Conservation (phyloP, 2,113 vertebrate genomes). For the Cyprinodon tularosa region DNA sequence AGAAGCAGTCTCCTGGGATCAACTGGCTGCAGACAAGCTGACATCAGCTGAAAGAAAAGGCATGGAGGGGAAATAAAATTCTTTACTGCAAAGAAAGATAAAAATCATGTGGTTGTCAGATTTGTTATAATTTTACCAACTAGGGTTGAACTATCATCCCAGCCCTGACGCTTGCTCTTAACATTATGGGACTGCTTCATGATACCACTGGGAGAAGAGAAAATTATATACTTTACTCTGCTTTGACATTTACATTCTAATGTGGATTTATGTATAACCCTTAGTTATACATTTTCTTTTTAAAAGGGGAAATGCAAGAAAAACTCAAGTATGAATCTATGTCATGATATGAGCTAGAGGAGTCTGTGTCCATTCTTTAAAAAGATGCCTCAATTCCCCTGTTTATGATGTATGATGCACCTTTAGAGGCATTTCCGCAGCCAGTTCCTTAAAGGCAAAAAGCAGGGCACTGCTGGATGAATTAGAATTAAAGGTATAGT, state of each 20-base stretch:
- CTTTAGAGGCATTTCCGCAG: too few relatives aligned
- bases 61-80: background rate
- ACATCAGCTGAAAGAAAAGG: constrained; percentile 46
- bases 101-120: background rate
- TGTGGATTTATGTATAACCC: background rate
- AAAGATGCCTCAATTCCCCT: too few relatives aligned
- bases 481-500: too few relatives aligned
- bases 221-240: background rate
- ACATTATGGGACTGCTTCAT: background rate
- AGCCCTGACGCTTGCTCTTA: background rate
- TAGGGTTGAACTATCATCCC: background rate
- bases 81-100: background rate
- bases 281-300: too few relatives aligned
- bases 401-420: too few relatives aligned
- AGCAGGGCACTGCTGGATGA: too few relatives aligned
- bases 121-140: background rate
- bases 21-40: constrained; percentile 10
- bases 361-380: too few relatives aligned
- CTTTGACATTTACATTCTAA: background rate
- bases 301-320: too few relatives aligned
- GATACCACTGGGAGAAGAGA: background rate
- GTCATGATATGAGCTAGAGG: too few relatives aligned
- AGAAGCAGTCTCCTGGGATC: constrained; percentile 18
- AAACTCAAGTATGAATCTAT: too few relatives aligned
- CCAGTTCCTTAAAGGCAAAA: too few relatives aligned